Evolutionary conservation across 2,797 vertebrate genomes (phyloP).

Genomic region (Artibeus lituratus): DNA sequence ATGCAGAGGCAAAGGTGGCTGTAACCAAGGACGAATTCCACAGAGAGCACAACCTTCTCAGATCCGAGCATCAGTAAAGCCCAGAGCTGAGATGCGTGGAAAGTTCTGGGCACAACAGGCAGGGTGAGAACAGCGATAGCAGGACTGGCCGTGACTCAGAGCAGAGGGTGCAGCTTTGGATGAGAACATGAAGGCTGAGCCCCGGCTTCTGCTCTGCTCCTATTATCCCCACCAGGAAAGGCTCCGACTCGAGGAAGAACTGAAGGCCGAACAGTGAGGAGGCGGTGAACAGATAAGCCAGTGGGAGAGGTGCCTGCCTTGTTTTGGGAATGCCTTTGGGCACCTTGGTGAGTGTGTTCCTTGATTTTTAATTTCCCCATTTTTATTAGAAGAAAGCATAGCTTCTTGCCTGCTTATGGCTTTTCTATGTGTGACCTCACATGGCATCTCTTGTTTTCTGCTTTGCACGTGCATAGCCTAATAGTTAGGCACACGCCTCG

Average conservation of each 20-base stretch:
- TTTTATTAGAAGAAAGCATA: not conserved
- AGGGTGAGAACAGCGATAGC: not conserved
- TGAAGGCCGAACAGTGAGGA: not conserved
- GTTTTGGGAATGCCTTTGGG: not conserved
- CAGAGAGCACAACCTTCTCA: not conserved
- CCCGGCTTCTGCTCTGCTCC: not conserved
- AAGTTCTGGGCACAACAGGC: not conserved
- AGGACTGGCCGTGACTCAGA: fast-evolving
- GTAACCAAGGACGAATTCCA: not conserved
- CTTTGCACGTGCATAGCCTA: not conserved
- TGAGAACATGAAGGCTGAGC: not conserved
- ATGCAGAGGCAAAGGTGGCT: not conserved
- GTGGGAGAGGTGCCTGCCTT: not conserved
- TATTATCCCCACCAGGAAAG: not conserved
- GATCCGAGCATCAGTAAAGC: not conserved
- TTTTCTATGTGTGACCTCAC: not conserved
- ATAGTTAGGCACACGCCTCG: not conserved
- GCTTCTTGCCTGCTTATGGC: not conserved
- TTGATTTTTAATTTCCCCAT: not conserved
- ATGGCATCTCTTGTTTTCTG: not conserved
- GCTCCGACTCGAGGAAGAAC: not conserved
- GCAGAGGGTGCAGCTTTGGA: not conserved
- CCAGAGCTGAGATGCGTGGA: not conserved
- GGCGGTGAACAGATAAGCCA: not conserved
- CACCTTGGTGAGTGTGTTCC: not conserved